These are phyloP conservation scores for Aphyosemion australe DNA, from an alignment of 2,113 vertebrate species.

Conservation along the genomic window DNA sequence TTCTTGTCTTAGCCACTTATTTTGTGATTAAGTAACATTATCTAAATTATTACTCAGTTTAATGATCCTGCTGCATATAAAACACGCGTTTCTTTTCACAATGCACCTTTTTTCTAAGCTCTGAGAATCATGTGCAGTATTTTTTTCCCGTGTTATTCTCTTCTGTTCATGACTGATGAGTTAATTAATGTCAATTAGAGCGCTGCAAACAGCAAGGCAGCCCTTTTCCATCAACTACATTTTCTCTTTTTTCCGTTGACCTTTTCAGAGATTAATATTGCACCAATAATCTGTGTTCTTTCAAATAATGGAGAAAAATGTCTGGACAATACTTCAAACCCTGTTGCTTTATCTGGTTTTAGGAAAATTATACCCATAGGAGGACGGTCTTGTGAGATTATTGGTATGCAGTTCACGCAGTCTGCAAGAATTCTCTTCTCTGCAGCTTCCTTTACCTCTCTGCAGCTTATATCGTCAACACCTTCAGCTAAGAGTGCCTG, in stretches of 20 bases:
- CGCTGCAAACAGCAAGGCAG: slow-evolving; percentile 38
- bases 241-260: slow-evolving; percentile 48
- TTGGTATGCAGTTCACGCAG: slow-evolving; percentile 4
- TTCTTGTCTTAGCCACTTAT: slow-evolving; percentile 5
- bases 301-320: not conserved
- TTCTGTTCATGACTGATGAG: slow-evolving; percentile 51
- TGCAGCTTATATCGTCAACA: not conserved
- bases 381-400: slow-evolving; percentile 5
- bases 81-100: slow-evolving; percentile 4
- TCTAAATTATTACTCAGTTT: not conserved
- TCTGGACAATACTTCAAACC: slow-evolving; percentile 1
- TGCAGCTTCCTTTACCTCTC: slow-evolving; percentile 12
- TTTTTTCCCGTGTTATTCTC: slow-evolving; percentile 19
- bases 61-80: slow-evolving; percentile 21
- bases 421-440: not conserved
- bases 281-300: slow-evolving; percentile 30
- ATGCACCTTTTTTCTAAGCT: slow-evolving; percentile 6
- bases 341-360: not conserved
- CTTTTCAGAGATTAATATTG: slow-evolving; percentile 48
- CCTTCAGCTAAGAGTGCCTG: not conserved
- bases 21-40: slow-evolving; percentile 3
- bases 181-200: slow-evolving; percentile 55
- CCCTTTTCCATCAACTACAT: slow-evolving; percentile 22
- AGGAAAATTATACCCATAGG: slow-evolving; percentile 1
- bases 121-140: slow-evolving; percentile 10